Evolutionary conservation across 2,113 vertebrate species (phyloP).

Genomic region (Procapra przewalskii): DNA sequence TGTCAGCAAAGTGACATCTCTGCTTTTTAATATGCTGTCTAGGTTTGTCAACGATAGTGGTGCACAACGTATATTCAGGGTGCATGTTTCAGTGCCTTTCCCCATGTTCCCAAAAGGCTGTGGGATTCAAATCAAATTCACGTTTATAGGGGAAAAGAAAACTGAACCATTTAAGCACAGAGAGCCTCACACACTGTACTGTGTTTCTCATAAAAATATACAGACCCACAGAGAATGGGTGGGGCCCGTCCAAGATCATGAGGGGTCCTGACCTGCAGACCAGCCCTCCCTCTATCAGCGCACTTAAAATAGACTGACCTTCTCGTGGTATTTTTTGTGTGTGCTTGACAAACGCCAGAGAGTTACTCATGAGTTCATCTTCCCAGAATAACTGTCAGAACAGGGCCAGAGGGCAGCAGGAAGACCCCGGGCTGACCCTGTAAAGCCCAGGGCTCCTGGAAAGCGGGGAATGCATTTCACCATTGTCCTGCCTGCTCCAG

Average conservation of each 20-base stretch:
- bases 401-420: neutral
- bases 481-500: accelerated
- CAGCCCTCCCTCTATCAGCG: neutral
- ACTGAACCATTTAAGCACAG: neutral
- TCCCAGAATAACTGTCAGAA: constrained; percentile 4
- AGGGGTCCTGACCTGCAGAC: neutral
- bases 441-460: neutral
- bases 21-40: neutral
- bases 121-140: neutral
- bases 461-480: accelerated
- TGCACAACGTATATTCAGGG: neutral
- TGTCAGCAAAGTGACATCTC: neutral
- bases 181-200: neutral
- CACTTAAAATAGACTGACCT: constrained; percentile 29
- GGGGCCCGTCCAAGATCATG: neutral
- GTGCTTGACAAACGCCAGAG: neutral
- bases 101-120: neutral
- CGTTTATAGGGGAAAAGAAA: neutral
- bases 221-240: accelerated
- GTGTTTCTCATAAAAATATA: accelerated
- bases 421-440: neutral
- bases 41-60: neutral
- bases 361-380: neutral
- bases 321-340: constrained; percentile 4
- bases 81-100: neutral